These are phyloP conservation scores for Nephrocerus scutellatus DNA, from an alignment of 2,888 invertebrate species.

Conservation along the genomic window DNA sequence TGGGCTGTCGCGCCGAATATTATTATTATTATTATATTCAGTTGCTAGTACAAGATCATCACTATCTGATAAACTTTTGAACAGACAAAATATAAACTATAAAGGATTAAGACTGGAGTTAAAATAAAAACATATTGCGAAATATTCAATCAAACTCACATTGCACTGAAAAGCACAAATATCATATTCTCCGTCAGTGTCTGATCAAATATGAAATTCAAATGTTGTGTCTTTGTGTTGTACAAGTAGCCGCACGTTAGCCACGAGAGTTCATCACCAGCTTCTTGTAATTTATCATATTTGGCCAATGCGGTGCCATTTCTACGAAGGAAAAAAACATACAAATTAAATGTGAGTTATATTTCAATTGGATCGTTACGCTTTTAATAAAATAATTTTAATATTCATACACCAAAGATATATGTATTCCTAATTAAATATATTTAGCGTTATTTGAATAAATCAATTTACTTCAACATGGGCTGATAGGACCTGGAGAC, in stretches of 20 bases:
- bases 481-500: constrained; percentile 43
- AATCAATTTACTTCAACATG: constrained; percentile 40
- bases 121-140: no score
- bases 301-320: constrained; percentile 40
- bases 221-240: constrained; percentile 42
- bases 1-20: no score
- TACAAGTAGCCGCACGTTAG: constrained; percentile 43
- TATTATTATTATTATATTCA: no score
- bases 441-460: background rate
- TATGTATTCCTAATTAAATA: background rate
- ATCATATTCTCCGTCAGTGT: constrained; percentile 45
- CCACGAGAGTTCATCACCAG: constrained; percentile 42
- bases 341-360: no score
- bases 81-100: no score
- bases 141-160: constrained; percentile 31
- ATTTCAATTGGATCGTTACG: no score
- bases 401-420: background rate
- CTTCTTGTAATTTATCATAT: constrained; percentile 41
- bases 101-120: no score
- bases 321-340: constrained; percentile 24
- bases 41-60: no score
- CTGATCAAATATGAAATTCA: constrained; percentile 44
- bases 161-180: constrained; percentile 44
- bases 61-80: no score
- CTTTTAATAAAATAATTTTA: background rate